A percentile compares a stretch with the other conserved stretches of the same genome.
These are phyloP conservation scores for Emys orbicularis DNA, from an alignment of 2,797 vertebrate genomes.

Conservation along the genomic window DNA sequence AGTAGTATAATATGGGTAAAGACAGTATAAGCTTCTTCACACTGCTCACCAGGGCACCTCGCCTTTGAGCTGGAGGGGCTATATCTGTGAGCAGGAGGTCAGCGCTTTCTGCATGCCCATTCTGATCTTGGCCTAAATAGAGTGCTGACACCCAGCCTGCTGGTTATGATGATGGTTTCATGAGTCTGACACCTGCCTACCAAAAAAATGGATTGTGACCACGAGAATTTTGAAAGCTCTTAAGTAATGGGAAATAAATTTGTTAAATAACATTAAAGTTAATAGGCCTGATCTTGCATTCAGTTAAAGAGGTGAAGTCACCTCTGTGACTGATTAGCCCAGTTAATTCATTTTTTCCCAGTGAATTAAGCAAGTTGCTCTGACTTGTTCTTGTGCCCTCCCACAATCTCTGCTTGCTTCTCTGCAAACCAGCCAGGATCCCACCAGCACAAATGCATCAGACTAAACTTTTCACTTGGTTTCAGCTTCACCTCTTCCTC, in stretches of 20 bases:
- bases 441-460: background rate
- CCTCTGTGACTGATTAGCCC: rapidly evolving
- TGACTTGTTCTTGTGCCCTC: background rate
- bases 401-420: background rate
- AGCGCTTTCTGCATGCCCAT: rapidly evolving
- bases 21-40: background rate
- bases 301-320: background rate
- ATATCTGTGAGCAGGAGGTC: background rate
- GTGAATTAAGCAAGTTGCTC: background rate
- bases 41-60: background rate
- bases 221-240: background rate
- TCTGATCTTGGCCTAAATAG: background rate
- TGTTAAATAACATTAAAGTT: rapidly evolving
- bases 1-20: background rate
- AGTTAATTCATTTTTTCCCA: background rate
- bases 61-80: background rate
- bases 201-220: background rate
- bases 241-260: rapidly evolving
- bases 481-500: background rate
- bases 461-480: background rate
- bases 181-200: background rate
- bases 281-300: background rate
- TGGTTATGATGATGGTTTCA: background rate
- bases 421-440: background rate
- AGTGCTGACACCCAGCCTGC: background rate